These are phyloP conservation scores for Cheilosia pagana DNA, from an alignment of 2,888 invertebrate genomes.

Conservation along the genomic window DNA sequence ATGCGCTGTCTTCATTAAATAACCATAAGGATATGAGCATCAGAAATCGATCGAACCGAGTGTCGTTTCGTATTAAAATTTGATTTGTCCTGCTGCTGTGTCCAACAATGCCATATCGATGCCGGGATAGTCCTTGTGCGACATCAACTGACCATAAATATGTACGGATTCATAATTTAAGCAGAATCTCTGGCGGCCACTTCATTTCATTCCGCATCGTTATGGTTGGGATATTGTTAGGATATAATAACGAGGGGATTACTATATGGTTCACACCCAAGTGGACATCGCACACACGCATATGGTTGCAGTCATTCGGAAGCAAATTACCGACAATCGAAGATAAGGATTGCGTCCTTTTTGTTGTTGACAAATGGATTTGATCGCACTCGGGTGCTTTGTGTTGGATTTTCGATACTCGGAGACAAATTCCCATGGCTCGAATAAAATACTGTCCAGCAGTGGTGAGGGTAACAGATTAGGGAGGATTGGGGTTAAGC, in stretches of 20 bases:
- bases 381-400: constrained; percentile 37
- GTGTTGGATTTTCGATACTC: not conserved
- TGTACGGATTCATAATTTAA: constrained; percentile 55
- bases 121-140: constrained; percentile 20
- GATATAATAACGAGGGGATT: constrained; percentile 15
- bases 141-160: constrained; percentile 12
- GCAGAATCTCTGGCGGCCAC: constrained; percentile 33
- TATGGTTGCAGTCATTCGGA: constrained; percentile 60
- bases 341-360: constrained; percentile 19
- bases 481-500: not conserved
- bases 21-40: constrained; percentile 27
- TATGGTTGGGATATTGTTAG: not conserved
- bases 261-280: constrained; percentile 3
- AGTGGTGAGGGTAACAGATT: not conserved
- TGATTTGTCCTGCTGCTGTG: constrained; percentile 25
- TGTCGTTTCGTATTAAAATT: constrained; percentile 48
- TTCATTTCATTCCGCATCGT: constrained; percentile 25
- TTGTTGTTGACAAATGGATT: constrained; percentile 49
- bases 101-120: constrained; percentile 8
- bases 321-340: constrained; percentile 50
- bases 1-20: constrained; percentile 40
- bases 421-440: constrained; percentile 40
- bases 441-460: constrained; percentile 25
- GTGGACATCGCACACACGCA: constrained; percentile 28
- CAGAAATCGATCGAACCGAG: constrained; percentile 20